Base-by-base conservation (phyloP, 2,113 vertebrate species). In the Chloropsis cyanopogon region DNA sequence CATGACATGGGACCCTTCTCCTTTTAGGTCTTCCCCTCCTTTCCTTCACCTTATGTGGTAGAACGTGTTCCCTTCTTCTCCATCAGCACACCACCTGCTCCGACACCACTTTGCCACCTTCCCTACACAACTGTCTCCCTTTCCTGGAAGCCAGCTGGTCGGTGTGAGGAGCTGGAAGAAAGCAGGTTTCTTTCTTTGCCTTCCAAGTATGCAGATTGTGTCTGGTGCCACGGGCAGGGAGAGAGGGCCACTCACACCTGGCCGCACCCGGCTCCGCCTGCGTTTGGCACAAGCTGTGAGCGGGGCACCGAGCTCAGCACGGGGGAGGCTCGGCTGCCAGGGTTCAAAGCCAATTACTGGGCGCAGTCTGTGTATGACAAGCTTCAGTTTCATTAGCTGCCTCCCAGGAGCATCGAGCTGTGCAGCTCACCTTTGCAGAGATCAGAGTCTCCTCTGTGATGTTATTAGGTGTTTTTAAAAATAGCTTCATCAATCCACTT, bases 401-500 rank as follows among this genome's bases (percentile, higher is more conserved):
- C 65, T 95, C 89, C 81, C 83, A 76, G 60, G 64, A 84, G 61
- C 24, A 89, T 86, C 0, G 22, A 90, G 78, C 89, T 72, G 54
- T 12, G 1, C 1, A 0, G 81, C 89, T 95, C 73, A 96, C 89
- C 93, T 95, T 69, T 93, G 78, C 89, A 47, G 93, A 65, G 86
- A 92, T 89, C 91, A 87, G 35, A 53, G 69, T 82, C 78, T 94
- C 69, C 64, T 96, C 84, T 90, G 50, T 59, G 84, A 66, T 96
- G 84, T 86, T 95, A 79, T 90, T 90, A 92, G 84, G 68, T 92
- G 70, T 69, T 94, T 92, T 95, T 76, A 90, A 94, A 95, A 96
- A 91, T 91, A 95, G 87, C 84, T 88, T 87, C 82, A 82, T 95
- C 82, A 54, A 84, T 77, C 85, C 24, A 44, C 59, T 96, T 87